Evolutionary conservation across 2,797 vertebrate species (phyloP), one percentile per base, ranked within the genome.

Genomic region (Neomorphus geoffroyi): DNA sequence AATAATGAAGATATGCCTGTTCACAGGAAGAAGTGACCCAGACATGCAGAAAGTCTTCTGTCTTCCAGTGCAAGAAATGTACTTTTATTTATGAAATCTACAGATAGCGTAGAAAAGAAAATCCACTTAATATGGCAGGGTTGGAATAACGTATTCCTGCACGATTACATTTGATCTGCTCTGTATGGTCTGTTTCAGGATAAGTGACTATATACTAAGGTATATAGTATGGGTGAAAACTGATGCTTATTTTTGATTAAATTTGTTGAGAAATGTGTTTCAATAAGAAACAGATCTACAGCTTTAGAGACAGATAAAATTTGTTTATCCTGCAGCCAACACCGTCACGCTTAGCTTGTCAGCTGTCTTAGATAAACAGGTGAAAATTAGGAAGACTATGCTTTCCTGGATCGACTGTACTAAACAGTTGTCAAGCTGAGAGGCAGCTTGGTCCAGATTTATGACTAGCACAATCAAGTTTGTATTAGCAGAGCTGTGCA

Each of bases 81-180:
- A 75, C 50, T 18, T 78, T 91, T 73, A 83, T 27, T 83, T 65
- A 85, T 54, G 26, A 94, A 94, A 92, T 54, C n/a, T n/a, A n/a
- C n/a, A n/a, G 9, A 26, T 53, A 58, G 4, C 13, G 9, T 56
- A 62, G 48, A 46, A 64, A 80, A 88, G 10, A 65, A 92, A 91
- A 82, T 32, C 12, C 5, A 35, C 75, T 57, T 88, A 84, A 39
- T 8, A 79, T 6, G 6, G 9, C 4, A 51, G 10, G 2, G 4
- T 10, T 84, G 18, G 39, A 66, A 83, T 71, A 80, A 30, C 7
- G 28, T 50, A 33, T 56, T 86, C 24, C 30, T 83, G 9, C 3
- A 1, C 67, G 32, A 35, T 58, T 75, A 39, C 7, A 24, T 84
- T 86, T 88, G 77, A 75, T 70, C 22, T 48, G 27, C 35, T 17